Percentiles rank a stretch among this genome's conserved stretches.
Evolutionary conservation across 2,888 invertebrate genomes (phyloP).

Genomic region (Pristionchus exspectatus): DNA sequence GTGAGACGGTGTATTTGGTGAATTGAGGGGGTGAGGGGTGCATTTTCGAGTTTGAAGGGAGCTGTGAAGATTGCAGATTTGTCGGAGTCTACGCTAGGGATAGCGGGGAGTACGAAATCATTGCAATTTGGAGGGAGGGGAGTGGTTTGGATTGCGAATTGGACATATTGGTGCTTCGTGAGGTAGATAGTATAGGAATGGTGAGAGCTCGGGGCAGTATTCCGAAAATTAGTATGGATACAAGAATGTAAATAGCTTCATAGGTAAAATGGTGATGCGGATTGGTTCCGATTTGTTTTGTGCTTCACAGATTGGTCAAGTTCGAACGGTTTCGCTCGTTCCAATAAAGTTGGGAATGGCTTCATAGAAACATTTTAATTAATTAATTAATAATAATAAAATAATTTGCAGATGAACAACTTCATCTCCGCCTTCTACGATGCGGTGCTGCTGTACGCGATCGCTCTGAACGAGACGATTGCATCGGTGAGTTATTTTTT

Average conservation of each 20-base stretch:
- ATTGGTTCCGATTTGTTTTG: not conserved
- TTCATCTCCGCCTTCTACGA: conserved; percentile 97
- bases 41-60: too few relatives aligned
- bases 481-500: conserved; percentile 68
- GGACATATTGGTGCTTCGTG: too few relatives aligned
- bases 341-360: not conserved
- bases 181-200: too few relatives aligned
- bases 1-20: conserved; percentile 58
- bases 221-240: too few relatives aligned
- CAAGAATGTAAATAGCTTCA: not conserved
- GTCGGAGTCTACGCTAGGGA: too few relatives aligned
- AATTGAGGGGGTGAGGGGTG: not conserved
- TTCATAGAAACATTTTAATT: not conserved
- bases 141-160: too few relatives aligned
- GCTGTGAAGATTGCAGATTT: too few relatives aligned
- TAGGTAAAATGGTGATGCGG: too few relatives aligned
- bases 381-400: conserved; percentile 3
- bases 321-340: not conserved
- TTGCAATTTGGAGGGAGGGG: too few relatives aligned
- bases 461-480: conserved; percentile 92
- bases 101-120: too few relatives aligned
- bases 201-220: too few relatives aligned
- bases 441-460: conserved; percentile 93
- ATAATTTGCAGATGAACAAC: conserved; percentile 86
- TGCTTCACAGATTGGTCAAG: not conserved